Evolutionary conservation across 2,888 invertebrate species (phyloP).

Genomic region (Brachyptera risi): DNA sequence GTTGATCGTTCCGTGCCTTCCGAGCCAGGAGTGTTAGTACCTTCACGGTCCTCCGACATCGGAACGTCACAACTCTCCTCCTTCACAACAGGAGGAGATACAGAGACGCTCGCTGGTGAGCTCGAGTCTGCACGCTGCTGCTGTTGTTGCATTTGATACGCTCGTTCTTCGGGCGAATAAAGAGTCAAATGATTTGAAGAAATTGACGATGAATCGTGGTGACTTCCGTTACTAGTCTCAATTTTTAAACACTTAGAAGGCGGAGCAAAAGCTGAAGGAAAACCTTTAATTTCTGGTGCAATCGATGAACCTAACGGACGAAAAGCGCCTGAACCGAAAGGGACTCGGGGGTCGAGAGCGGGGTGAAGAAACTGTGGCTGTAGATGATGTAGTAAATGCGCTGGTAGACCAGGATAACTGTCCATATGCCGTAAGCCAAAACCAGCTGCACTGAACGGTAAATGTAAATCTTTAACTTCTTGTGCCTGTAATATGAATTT

Average conservation of each 20-base stretch:
- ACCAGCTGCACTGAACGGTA: slow-evolving; percentile 55
- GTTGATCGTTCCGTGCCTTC: slow-evolving; percentile 49
- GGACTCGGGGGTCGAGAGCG: slow-evolving; percentile 56
- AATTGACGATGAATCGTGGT: slow-evolving; percentile 26
- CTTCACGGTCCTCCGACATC: slow-evolving; percentile 50
- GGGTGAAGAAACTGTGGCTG: slow-evolving; percentile 70
- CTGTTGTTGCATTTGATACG: slow-evolving; percentile 33
- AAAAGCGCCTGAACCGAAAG: slow-evolving; percentile 57
- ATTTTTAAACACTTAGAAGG: slow-evolving; percentile 59
- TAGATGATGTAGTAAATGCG: slow-evolving; percentile 65
- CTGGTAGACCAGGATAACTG: slow-evolving; percentile 57
- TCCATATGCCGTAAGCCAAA: slow-evolving; percentile 53
- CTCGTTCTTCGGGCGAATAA: slow-evolving; percentile 43
- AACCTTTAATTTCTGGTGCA: slow-evolving; percentile 48
- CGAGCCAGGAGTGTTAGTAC: slow-evolving; percentile 48
- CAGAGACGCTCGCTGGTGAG: slow-evolving; percentile 57
- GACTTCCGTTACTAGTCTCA: slow-evolving; percentile 42
- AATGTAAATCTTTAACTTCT: slow-evolving; percentile 49
- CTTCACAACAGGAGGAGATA: slow-evolving; percentile 49
- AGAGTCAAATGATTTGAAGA: slow-evolving; percentile 30
- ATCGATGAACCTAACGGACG: slow-evolving; percentile 54
- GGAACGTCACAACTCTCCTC: slow-evolving; percentile 57
- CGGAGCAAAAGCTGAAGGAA: slow-evolving; percentile 61
- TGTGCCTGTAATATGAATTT: slow-evolving; percentile 27
- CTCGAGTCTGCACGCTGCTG: slow-evolving; percentile 48